Evolutionary conservation across 2,797 vertebrate genomes (phyloP), one percentile per base, ranked within the genome.

Genomic region (Schizopygopsis pylzovi): DNA sequence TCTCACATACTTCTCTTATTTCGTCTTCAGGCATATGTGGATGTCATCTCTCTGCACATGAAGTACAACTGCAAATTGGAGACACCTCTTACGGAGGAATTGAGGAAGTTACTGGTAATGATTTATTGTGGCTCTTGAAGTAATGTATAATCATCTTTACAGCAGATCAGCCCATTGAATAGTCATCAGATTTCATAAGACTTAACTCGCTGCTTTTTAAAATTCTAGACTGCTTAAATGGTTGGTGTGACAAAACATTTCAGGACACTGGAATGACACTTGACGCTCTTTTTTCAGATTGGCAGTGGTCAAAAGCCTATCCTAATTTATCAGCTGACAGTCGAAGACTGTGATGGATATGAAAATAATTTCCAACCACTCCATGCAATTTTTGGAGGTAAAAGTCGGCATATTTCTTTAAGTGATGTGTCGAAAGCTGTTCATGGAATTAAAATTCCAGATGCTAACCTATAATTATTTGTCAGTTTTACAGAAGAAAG

Each of bases 401-500:
- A 85, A 71, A 52, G 81, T 78, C 43, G 3, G 2, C 28, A 22
- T 20, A 43, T 59, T 83, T 61, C 8, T 65, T 82, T 71, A 43
- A 45, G 37, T 43, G n/a, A 43, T 59, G 3, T 18, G 33, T 37
- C 8, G 1, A 49, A 61, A 49, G 15, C 11, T 68, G 1, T 70
- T 59, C 5, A 22, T 33, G 2, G 15, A 22, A 73, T 56, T 4
- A 28, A 84, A 70, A 39, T 39, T 6, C 1, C 15, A 68, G 4
- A 28, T 41, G 12, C 10, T 68, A 63, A 70, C 4, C 49, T 45
- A 16, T 7, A 11, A 33, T 41, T 37, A 39, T 6, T 33, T 39
- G 88, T 79, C 91, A 98, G 97, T 91, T 72, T 12, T 96, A 84
- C 93, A 87, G 79, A 88, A 92, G 72, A 92, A 91, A 63, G 88